Conservation (phyloP, 2,797 vertebrate genomes). For the Ceryle rudis region DNA sequence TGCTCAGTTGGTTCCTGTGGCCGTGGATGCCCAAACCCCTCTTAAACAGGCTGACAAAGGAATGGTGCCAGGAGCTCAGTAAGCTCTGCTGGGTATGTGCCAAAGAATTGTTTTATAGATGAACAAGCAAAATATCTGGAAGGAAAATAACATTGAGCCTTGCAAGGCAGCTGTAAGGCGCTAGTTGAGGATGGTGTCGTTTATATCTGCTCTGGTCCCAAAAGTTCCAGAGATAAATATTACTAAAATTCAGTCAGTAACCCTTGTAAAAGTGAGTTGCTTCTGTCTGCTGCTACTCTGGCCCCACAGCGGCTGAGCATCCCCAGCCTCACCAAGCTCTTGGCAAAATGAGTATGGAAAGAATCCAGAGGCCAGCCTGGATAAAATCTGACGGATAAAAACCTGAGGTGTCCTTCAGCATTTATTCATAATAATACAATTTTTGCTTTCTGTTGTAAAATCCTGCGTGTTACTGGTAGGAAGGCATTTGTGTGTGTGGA, state of each 20-base stretch:
- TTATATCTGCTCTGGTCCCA: background rate
- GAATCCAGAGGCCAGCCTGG: background rate
- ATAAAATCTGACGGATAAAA: background rate
- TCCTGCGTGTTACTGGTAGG: accelerated
- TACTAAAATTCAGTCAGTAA: background rate
- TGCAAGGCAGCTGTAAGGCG: background rate
- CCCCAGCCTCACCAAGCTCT: background rate
- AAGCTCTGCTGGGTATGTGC: background rate
- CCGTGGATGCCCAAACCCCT: background rate
- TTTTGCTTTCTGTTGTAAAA: background rate
- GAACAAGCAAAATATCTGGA: conserved; percentile 14
- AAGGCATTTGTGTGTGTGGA: background rate
- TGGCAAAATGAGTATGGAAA: background rate
- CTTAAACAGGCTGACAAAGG: background rate
- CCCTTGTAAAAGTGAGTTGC: background rate
- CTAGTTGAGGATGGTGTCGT: background rate
- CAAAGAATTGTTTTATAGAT: conserved; percentile 16
- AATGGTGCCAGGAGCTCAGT: background rate
- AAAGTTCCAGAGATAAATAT: background rate
- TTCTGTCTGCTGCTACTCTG: background rate
- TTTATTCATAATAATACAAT: background rate
- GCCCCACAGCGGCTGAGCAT: background rate
- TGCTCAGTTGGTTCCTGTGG: background rate
- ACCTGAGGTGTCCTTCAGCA: background rate
- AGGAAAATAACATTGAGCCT: background rate